Percentiles rank a stretch among this genome's conserved stretches.
These are phyloP conservation scores for Coptodon bakossiorum DNA, from an alignment of 2,113 vertebrate genomes.

Conservation along the genomic window DNA sequence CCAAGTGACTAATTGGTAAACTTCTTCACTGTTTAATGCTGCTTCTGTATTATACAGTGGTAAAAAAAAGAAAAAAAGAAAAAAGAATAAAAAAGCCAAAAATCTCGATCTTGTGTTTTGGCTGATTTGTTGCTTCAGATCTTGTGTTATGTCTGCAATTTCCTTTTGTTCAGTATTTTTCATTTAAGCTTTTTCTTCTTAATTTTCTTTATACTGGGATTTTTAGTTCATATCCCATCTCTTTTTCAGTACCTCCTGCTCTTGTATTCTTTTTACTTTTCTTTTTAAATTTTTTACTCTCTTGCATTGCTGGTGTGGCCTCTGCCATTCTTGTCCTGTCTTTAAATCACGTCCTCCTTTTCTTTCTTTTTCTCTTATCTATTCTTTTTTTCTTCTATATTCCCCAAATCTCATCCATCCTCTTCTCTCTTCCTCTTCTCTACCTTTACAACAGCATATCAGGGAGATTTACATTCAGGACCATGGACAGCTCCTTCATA, in stretches of 20 bases:
- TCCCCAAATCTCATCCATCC: slow-evolving; percentile 21
- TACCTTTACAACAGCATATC: slow-evolving; percentile 27
- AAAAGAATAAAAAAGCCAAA: background rate
- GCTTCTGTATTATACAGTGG: background rate
- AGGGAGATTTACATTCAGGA: slow-evolving; percentile 44
- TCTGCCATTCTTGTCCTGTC: background rate
- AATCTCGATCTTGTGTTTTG: background rate
- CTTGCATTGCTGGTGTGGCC: background rate
- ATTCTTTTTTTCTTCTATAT: background rate
- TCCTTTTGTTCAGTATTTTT: background rate
- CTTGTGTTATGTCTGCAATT: background rate
- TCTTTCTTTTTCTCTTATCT: background rate
- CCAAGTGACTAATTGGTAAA: background rate
- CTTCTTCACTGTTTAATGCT: background rate
- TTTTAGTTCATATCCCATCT: background rate
- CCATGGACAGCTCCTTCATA: slow-evolving; percentile 32
- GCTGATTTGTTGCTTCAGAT: background rate
- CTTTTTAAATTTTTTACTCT: background rate
- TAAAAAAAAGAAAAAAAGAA: rapidly evolving
- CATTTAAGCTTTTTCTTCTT: background rate
- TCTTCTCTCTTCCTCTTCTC: background rate
- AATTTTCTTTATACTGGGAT: background rate
- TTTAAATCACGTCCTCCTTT: background rate
- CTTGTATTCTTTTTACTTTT: background rate
- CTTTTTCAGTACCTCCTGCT: background rate